Evolutionary conservation across 2,888 invertebrate species (phyloP).

Genomic region (Nyleta sp.): DNA sequence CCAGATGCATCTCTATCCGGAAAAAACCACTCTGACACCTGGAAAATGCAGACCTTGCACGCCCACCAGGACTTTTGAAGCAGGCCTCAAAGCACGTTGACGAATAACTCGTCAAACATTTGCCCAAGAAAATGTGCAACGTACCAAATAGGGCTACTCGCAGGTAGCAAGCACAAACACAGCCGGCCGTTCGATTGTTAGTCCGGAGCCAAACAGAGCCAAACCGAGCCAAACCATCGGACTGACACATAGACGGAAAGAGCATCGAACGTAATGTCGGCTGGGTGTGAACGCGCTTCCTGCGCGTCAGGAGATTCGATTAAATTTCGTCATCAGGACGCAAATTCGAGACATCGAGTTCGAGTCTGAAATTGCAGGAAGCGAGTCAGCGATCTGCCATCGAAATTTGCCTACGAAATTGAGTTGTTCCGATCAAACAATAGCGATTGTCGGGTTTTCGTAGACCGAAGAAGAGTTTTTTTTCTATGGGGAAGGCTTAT

Average conservation of each 20-base stretch:
- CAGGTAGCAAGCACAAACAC: conserved; percentile 53
- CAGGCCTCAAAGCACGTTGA: conserved; percentile 12
- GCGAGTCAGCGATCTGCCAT: conserved; percentile 23
- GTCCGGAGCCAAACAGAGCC: conserved; percentile 11
- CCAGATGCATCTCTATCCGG: background rate
- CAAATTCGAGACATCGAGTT: conserved; percentile 17
- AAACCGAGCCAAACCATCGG: background rate
- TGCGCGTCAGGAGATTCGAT: conserved; percentile 23
- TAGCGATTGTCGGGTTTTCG: too few species aligned
- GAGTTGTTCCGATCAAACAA: too few species aligned
- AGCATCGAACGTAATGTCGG: background rate
- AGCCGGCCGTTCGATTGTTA: conserved; percentile 35
- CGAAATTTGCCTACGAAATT: conserved; percentile 2
- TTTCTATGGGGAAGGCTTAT: too few species aligned
- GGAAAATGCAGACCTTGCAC: conserved; percentile 2
- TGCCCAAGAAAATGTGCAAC: conserved; percentile 42
- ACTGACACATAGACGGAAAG: background rate
- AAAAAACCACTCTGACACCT: background rate
- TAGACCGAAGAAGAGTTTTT: too few species aligned
- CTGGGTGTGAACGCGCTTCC: conserved; percentile 19
- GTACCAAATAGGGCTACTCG: conserved; percentile 21
- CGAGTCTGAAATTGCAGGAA: conserved; percentile 26
- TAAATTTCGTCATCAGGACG: conserved; percentile 12
- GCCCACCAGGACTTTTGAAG: background rate
- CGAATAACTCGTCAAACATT: conserved; percentile 27